Percentiles rank a stretch among this genome's conserved stretches.
Evolutionary conservation across 2,888 invertebrate genomes (phyloP).

Genomic region (Acleris literana): DNA sequence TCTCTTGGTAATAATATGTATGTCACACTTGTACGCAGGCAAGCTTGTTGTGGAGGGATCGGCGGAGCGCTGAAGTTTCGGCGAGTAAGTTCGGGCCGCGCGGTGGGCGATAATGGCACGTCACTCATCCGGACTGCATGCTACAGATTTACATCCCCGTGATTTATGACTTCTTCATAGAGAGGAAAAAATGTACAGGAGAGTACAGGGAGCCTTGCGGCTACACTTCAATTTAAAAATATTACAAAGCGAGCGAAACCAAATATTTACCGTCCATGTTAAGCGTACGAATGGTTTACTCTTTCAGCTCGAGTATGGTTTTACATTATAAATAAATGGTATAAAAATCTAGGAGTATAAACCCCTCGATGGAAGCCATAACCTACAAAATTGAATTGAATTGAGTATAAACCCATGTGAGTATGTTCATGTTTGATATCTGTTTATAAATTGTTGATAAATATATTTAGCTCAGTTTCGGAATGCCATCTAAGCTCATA

Average conservation of each 20-base stretch:
- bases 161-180: slow-evolving; percentile 83
- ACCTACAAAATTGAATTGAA: too few relatives aligned
- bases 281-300: background rate
- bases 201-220: slow-evolving; percentile 53
- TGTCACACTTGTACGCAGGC: slow-evolving; percentile 15
- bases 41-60: slow-evolving; percentile 50
- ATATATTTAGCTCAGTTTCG: too few relatives aligned
- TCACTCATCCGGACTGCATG: slow-evolving; percentile 80
- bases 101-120: slow-evolving; percentile 76
- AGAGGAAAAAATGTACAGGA: slow-evolving; percentile 76
- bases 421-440: too few relatives aligned
- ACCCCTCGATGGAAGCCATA: too few relatives aligned
- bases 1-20: too few relatives aligned
- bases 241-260: slow-evolving; percentile 1
- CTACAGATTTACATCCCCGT: slow-evolving; percentile 81
- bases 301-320: background rate
- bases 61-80: slow-evolving; percentile 49
- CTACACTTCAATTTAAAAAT: slow-evolving; percentile 5
- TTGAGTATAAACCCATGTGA: too few relatives aligned
- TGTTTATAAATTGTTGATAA: too few relatives aligned
- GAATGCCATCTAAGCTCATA: too few relatives aligned
- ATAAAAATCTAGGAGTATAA: too few relatives aligned
- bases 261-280: background rate
- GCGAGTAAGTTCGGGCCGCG: slow-evolving; percentile 66
- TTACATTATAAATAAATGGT: too few relatives aligned